Evolutionary conservation across 2,113 vertebrate species (phyloP).

Genomic region (Eudorcas thomsonii): DNA sequence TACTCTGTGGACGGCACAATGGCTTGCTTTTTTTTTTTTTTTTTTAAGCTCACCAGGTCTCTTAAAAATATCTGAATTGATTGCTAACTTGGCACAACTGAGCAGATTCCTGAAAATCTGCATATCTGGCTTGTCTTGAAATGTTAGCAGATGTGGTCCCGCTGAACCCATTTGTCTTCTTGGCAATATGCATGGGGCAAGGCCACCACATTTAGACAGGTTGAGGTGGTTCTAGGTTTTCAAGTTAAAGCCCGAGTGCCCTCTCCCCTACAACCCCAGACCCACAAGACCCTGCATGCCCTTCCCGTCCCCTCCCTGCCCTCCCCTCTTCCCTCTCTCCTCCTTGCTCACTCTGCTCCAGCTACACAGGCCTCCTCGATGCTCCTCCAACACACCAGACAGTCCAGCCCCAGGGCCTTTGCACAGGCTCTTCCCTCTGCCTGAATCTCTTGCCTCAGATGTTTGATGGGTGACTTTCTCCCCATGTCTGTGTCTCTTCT

Average conservation of each 20-base stretch:
- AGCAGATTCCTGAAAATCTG: not conserved
- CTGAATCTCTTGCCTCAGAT: not conserved
- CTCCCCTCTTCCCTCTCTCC: not conserved
- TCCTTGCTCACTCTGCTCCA: not conserved
- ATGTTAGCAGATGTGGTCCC: too few relatives aligned
- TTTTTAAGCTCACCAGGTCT: not conserved
- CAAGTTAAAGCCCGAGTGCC: not conserved
- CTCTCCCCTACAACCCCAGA: not conserved
- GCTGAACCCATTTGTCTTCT: not conserved
- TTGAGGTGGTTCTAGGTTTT: not conserved
- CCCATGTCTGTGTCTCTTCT: not conserved
- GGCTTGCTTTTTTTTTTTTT: not conserved
- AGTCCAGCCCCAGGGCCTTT: not conserved
- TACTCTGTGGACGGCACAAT: too few relatives aligned
- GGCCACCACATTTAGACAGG: not conserved
- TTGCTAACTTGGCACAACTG: not conserved
- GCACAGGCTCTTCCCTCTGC: not conserved
- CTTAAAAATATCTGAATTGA: not conserved
- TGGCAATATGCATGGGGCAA: not conserved
- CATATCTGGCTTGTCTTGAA: not conserved
- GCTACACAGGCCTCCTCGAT: fast-evolving
- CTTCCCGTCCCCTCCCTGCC: not conserved
- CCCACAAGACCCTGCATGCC: not conserved
- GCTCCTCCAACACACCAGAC: not conserved
- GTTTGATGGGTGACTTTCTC: not conserved